Percentiles rank a stretch among this genome's conserved stretches.
Conservation (phyloP, 2,797 vertebrate species). For the Psittacula derbiana region DNA sequence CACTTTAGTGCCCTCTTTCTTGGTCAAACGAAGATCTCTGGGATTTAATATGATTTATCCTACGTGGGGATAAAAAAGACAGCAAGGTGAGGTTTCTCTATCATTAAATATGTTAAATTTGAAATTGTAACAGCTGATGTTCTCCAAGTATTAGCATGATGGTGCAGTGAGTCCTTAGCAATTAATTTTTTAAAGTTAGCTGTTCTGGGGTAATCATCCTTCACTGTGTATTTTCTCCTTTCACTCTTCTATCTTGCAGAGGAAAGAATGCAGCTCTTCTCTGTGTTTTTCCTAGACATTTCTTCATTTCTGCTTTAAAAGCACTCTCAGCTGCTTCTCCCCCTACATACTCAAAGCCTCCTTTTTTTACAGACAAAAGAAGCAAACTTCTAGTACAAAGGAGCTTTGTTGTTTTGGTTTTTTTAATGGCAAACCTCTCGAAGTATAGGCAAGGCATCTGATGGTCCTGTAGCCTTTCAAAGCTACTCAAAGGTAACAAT, state of each 20-base stretch:
- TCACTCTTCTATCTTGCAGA: neutral
- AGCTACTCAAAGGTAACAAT: neutral
- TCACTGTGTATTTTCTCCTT: neutral
- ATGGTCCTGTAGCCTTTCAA: neutral
- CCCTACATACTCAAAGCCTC: neutral
- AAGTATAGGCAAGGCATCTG: neutral
- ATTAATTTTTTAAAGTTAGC: neutral
- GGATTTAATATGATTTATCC: neutral
- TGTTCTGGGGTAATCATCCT: neutral
- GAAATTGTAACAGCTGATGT: neutral
- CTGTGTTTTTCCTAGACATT: neutral
- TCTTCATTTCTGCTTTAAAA: neutral
- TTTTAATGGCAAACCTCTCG: neutral
- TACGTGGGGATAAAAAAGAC: neutral
- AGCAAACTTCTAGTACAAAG: neutral
- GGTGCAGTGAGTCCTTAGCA: neutral
- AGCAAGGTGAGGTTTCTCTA: neutral
- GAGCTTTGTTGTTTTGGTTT: accelerated
- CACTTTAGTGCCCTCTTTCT: neutral
- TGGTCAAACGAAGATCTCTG: neutral
- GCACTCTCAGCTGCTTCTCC: neutral
- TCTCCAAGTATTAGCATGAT: neutral
- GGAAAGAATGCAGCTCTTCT: neutral
- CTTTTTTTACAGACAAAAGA: neutral
- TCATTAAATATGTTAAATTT: neutral